These are phyloP conservation scores for Formica exsecta DNA, from an alignment of 1,140 invertebrate genomes.

Conservation along the genomic window DNA sequence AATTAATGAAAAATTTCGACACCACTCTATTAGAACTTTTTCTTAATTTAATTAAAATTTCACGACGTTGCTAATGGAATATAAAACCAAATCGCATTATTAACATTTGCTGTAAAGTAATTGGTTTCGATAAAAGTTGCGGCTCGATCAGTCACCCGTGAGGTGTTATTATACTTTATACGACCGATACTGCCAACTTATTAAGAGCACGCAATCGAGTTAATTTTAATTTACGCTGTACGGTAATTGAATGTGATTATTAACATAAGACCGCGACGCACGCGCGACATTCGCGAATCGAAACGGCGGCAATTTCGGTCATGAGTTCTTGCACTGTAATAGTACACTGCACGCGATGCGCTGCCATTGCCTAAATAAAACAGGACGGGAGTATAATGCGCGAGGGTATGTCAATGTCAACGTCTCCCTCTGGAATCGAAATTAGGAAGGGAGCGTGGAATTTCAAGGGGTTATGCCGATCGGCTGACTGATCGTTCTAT, in stretches of 20 bases:
- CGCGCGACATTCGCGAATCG: conserved; percentile 40
- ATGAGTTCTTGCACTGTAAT: conserved; percentile 45
- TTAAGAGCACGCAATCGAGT: conserved; percentile 25
- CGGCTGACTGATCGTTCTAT: conserved; percentile 67
- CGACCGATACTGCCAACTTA: not conserved
- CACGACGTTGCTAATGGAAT: not conserved
- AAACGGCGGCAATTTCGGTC: conserved; percentile 5
- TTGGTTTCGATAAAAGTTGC: conserved; percentile 8
- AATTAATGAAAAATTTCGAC: not conserved
- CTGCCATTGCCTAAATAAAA: conserved; percentile 69
- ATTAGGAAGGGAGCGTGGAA: conserved; percentile 71
- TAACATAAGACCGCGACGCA: conserved; percentile 36
- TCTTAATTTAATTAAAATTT: conserved; percentile 12
- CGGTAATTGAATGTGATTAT: conserved; percentile 39
- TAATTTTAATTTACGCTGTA: conserved; percentile 34
- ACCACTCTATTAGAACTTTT: not conserved
- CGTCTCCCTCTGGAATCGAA: conserved; percentile 61
- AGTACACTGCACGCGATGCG: conserved; percentile 61
- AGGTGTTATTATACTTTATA: not conserved
- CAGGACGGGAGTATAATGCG: conserved; percentile 71
- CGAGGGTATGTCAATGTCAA: conserved; percentile 73
- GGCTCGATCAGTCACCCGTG: not conserved
- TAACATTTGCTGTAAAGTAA: not conserved
- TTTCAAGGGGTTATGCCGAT: conserved; percentile 74
- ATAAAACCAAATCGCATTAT: conserved; percentile 4